Percentiles rank a stretch among this genome's conserved stretches.
phyloP scores from a whole-genome alignment of 1,140 invertebrate species.

The Macrocentrus cingulum region DNA sequence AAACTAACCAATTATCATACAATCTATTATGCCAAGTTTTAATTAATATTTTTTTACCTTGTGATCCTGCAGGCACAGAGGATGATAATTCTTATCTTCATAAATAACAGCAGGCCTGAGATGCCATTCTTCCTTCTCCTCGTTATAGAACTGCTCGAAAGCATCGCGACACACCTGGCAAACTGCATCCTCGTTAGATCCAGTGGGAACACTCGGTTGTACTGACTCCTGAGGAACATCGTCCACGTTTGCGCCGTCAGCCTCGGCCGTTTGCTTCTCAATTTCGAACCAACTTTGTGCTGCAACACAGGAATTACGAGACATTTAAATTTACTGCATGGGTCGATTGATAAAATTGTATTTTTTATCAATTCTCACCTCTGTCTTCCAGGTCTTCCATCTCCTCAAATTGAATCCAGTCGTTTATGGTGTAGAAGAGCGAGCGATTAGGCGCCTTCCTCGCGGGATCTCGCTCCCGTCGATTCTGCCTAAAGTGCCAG shows the following conservation, averaged over 20 bases:
- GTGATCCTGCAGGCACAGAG: conserved; percentile 86
- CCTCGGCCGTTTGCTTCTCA: conserved; percentile 63
- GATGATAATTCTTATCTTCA: conserved; percentile 84
- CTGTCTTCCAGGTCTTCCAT: conserved; percentile 90
- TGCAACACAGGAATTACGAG: conserved; percentile 48
- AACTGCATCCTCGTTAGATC: conserved; percentile 63
- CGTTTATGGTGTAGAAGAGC: conserved; percentile 87
- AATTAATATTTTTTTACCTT: too few relatives aligned
- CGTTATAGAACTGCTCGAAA: conserved; percentile 93
- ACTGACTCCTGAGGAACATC: conserved; percentile 57
- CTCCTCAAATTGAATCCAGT: conserved; percentile 95
- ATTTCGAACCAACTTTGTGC: conserved; percentile 88
- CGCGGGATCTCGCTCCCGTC: conserved; percentile 80
- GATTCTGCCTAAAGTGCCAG: conserved; percentile 96
- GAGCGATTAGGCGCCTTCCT: conserved; percentile 79
- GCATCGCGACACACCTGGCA: conserved; percentile 89
- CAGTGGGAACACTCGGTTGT: conserved; percentile 67
- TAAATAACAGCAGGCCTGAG: conserved; percentile 78
- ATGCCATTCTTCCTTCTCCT: conserved; percentile 96
- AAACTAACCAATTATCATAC: not conserved
- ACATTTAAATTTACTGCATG: not conserved
- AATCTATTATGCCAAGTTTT: too few relatives aligned
- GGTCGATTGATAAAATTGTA: too few relatives aligned
- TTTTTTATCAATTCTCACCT: conserved; percentile 58
- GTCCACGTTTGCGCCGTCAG: conserved; percentile 54